phyloP scores from a whole-genome alignment of 2,797 vertebrate species.

The Pangasius krempfi region DNA sequence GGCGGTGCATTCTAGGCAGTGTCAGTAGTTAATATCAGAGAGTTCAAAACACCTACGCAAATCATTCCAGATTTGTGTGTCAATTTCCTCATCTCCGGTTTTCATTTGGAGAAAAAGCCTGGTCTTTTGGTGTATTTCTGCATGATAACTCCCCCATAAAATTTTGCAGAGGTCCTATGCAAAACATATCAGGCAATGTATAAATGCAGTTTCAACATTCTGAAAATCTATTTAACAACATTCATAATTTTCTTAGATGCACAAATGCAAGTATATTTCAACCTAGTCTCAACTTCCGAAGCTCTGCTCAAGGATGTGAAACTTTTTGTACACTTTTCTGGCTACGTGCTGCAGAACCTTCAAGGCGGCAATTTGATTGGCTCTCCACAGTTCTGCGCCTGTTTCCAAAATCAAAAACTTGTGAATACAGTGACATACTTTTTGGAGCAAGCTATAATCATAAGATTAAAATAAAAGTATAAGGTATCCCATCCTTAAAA shows the following conservation, averaged over 20 bases:
- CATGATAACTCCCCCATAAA: not conserved
- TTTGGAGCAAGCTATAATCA: not conserved
- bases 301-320: not conserved
- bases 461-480: not conserved
- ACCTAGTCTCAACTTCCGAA: not conserved
- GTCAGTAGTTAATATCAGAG: not conserved
- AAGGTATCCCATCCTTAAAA: not conserved
- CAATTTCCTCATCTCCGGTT: not conserved
- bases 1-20: not conserved
- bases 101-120: not conserved
- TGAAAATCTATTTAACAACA: not conserved
- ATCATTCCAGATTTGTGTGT: not conserved
- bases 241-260: not conserved
- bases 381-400: not conserved
- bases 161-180: not conserved
- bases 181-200: not conserved
- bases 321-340: not conserved
- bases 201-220: not conserved
- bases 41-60: not conserved
- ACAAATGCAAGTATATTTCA: not conserved
- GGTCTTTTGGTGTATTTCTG: not conserved
- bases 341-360: not conserved
- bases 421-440: not conserved
- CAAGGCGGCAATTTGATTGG: not conserved
- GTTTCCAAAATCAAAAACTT: not conserved